A percentile compares a stretch with the other conserved stretches of the same genome.
Evolutionary conservation across 1,140 invertebrate species (phyloP).

Genomic region (Arctopsyche grandis): DNA sequence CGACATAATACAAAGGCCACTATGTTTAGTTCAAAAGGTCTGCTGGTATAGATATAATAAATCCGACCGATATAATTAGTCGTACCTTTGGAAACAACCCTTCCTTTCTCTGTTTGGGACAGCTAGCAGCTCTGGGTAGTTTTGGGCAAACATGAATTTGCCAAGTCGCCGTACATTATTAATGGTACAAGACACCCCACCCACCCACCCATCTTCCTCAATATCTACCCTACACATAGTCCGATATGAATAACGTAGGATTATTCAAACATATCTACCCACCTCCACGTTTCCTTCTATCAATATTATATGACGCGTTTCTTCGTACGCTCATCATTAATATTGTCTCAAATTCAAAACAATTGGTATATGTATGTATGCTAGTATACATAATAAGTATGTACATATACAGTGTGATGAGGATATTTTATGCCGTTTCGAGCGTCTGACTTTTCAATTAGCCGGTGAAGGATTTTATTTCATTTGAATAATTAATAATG

Average conservation of each 20-base stretch:
- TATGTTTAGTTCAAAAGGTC: conserved; percentile 1
- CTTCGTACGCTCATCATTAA: background rate
- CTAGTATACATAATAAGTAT: conserved; percentile 26
- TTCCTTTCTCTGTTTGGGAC: conserved; percentile 24
- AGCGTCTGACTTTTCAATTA: background rate
- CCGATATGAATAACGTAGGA: conserved; percentile 50
- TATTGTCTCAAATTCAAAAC: background rate
- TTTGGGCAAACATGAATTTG: conserved; percentile 48
- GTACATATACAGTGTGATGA: background rate
- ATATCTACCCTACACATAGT: background rate
- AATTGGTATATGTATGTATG: background rate
- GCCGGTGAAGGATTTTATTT: no score
- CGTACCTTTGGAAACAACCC: conserved; percentile 29
- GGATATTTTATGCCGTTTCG: background rate
- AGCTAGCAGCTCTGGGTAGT: conserved; percentile 12
- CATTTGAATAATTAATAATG: conserved; percentile 45
- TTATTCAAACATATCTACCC: conserved; percentile 43
- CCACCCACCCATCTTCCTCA: background rate
- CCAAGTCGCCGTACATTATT: conserved; percentile 51
- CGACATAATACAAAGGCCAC: background rate
- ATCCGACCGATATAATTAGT: conserved; percentile 7
- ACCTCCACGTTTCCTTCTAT: background rate
- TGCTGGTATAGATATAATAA: background rate
- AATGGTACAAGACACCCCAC: conserved; percentile 46
- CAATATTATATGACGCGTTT: background rate